phyloP scores from a whole-genome alignment of 2,888 invertebrate genomes.

The Melanchra persicariae region DNA sequence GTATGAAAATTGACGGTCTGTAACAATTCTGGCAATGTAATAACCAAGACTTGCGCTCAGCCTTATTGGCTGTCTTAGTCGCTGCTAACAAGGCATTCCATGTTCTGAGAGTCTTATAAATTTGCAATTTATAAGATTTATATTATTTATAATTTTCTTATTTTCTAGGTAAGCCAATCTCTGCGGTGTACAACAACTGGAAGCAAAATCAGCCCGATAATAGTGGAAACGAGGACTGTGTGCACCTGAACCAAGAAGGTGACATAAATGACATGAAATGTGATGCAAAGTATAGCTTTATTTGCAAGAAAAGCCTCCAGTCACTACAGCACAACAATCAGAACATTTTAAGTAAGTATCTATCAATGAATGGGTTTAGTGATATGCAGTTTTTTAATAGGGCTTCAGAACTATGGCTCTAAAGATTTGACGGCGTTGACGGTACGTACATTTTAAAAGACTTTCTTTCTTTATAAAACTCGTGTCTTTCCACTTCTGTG shows the following conservation, averaged over 20 bases:
- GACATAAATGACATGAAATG: slow-evolving; percentile 77
- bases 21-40: background rate
- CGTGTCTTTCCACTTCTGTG: too few relatives aligned
- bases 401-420: background rate
- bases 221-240: slow-evolving; percentile 75
- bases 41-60: background rate
- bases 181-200: slow-evolving; percentile 35
- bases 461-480: too few relatives aligned
- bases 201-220: slow-evolving; percentile 63
- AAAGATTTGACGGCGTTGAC: background rate
- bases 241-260: slow-evolving; percentile 65
- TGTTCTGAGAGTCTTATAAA: background rate
- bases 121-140: too few relatives aligned
- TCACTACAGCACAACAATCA: slow-evolving; percentile 70
- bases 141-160: background rate
- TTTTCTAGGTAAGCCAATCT: slow-evolving; percentile 30
- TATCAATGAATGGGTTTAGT: background rate
- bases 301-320: slow-evolving; percentile 80
- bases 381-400: background rate
- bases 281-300: slow-evolving; percentile 71
- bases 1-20: background rate
- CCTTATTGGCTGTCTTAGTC: too few relatives aligned
- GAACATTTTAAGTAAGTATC: slow-evolving; percentile 74
- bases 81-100: background rate
- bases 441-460: background rate